Percentiles rank a stretch among this genome's conserved stretches.
Conservation (phyloP, 2,113 vertebrate genomes). For the Galeopterus variegatus region DNA sequence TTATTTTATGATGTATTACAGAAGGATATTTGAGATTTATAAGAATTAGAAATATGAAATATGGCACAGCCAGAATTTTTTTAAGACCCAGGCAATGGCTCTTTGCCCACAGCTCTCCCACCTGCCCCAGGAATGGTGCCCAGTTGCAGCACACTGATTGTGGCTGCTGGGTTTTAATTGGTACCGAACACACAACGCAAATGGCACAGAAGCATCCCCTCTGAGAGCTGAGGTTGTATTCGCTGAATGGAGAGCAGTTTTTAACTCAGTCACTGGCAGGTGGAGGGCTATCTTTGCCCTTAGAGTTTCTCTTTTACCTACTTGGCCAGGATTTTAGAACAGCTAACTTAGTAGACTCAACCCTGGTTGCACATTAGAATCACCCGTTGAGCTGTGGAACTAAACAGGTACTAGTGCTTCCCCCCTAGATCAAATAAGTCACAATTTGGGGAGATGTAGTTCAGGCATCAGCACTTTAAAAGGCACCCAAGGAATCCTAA, state of each 20-base stretch:
- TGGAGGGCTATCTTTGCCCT: not conserved
- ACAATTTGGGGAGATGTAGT: rapidly evolving
- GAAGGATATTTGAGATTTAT: constrained; percentile 73
- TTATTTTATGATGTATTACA: constrained; percentile 71
- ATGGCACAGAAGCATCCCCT: constrained; percentile 13
- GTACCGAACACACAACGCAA: not conserved
- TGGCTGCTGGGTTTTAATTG: constrained; percentile 58
- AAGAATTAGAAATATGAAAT: constrained; percentile 70
- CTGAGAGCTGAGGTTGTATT: not conserved
- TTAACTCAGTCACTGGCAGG: not conserved
- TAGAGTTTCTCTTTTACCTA: not conserved
- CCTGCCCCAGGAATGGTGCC: constrained; percentile 60
- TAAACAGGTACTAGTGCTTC: not conserved
- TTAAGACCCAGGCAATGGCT: constrained; percentile 56
- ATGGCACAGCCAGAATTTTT: constrained; percentile 51
- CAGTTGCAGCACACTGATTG: constrained; percentile 20
- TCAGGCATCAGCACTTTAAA: not conserved
- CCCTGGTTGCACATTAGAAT: not conserved
- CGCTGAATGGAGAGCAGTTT: not conserved
- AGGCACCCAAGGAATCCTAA: not conserved
- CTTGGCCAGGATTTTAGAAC: not conserved
- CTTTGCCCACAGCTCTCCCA: constrained; percentile 46
- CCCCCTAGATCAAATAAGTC: not conserved
- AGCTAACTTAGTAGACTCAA: not conserved
- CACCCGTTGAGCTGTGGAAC: not conserved